Conservation (phyloP, 1,140 invertebrate species). For the Bombus soroeensis region DNA sequence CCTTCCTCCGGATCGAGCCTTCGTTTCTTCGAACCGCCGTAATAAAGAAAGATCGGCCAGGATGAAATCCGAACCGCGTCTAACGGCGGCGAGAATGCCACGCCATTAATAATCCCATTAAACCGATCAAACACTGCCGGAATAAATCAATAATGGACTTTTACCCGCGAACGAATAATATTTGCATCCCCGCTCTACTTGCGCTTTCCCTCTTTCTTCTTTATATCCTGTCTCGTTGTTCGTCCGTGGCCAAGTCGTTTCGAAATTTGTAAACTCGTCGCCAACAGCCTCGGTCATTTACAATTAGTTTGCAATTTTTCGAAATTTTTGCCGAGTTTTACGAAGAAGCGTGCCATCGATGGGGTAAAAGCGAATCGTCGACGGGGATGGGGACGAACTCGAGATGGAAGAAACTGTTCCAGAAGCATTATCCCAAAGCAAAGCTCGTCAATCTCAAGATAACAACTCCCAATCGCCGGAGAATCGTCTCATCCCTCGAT, state of each 20-base stretch:
- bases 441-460: constrained; percentile 3
- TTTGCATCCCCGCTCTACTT: constrained; percentile 10
- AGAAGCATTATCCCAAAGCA: background rate
- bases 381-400: no score
- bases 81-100: background rate
- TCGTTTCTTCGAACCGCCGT: background rate
- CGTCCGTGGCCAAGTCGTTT: background rate
- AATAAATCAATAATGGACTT: constrained; percentile 64
- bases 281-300: no score
- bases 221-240: background rate
- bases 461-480: background rate
- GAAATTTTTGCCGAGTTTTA: background rate
- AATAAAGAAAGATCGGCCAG: constrained; percentile 14
- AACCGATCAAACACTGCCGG: constrained; percentile 57
- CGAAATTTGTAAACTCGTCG: background rate
- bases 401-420: no score
- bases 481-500: background rate
- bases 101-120: constrained; percentile 59
- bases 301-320: no score
- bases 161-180: constrained; percentile 50
- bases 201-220: background rate
- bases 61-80: background rate
- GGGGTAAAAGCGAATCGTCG: no score
- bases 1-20: constrained; percentile 23
- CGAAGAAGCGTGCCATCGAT: no score